Evolutionary conservation across 2,888 invertebrate species (phyloP).

Genomic region (Drosophila prolongata): DNA sequence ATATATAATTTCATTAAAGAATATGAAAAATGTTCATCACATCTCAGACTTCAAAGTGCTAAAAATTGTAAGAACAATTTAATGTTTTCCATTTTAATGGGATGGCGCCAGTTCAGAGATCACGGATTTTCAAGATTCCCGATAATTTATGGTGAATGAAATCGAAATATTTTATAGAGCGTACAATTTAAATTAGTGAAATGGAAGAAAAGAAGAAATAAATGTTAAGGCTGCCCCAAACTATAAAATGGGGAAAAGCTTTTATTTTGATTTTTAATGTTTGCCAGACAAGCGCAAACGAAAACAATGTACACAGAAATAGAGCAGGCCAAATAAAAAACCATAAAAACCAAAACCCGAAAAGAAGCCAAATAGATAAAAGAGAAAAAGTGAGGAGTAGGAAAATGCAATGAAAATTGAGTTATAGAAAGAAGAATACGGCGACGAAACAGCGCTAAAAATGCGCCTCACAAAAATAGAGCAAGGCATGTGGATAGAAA

Average conservation of each 20-base stretch:
- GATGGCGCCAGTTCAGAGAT: slow-evolving; percentile 59
- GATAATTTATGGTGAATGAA: slow-evolving; percentile 57
- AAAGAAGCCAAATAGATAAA: slow-evolving; percentile 42
- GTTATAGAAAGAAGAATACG: slow-evolving; percentile 60
- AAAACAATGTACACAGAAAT: slow-evolving; percentile 42
- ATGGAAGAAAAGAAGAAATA: slow-evolving; percentile 34
- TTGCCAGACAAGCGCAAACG: slow-evolving; percentile 40
- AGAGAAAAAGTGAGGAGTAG: slow-evolving; percentile 30
- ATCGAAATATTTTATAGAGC: slow-evolving; percentile 61
- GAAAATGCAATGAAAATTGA: slow-evolving; percentile 65
- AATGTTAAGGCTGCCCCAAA: slow-evolving; percentile 14
- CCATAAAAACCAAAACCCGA: slow-evolving; percentile 25
- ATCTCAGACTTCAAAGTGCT: slow-evolving; percentile 37
- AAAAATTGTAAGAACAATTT: slow-evolving; percentile 30
- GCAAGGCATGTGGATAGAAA: slow-evolving; percentile 68
- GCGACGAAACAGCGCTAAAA: slow-evolving; percentile 62
- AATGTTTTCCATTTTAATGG: slow-evolving; percentile 23
- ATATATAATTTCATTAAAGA: slow-evolving; percentile 12
- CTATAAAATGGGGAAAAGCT: slow-evolving; percentile 30
- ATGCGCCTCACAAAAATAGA: slow-evolving; percentile 74
- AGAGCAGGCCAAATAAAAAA: slow-evolving; percentile 42
- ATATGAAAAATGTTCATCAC: slow-evolving; percentile 14
- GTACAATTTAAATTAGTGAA: slow-evolving; percentile 67
- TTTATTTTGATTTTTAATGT: slow-evolving; percentile 39
- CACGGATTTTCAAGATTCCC: slow-evolving; percentile 18